phyloP scores from a whole-genome alignment of 2,113 vertebrate genomes.

The Paramormyrops kingsleyae region DNA sequence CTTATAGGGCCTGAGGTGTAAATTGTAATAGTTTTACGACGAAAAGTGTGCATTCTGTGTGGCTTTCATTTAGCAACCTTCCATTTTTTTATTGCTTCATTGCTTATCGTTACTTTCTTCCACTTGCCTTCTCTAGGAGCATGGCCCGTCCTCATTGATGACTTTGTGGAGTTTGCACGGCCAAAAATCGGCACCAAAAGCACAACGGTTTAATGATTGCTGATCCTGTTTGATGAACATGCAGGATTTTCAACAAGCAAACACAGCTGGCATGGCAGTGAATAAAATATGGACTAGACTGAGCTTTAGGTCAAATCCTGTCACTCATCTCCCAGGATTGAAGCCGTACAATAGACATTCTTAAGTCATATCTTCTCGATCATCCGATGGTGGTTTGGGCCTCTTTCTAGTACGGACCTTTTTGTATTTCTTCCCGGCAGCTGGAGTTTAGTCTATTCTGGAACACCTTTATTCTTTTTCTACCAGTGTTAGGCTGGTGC shows the following conservation, averaged over 20 bases:
- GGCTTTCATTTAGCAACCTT: background rate
- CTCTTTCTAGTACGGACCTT: slow-evolving; percentile 48
- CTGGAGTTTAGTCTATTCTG: slow-evolving; percentile 41
- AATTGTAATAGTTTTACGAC: background rate
- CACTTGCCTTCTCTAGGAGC: slow-evolving; percentile 51
- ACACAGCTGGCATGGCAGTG: slow-evolving; percentile 29
- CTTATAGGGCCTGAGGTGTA: background rate
- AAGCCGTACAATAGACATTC: slow-evolving; percentile 63
- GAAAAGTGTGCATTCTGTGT: background rate
- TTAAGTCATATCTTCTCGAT: slow-evolving; percentile 52
- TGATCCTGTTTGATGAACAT: slow-evolving; percentile 68
- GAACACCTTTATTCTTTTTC: slow-evolving; percentile 19
- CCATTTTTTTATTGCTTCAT: background rate
- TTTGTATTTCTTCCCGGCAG: slow-evolving; percentile 42
- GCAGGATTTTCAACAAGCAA: slow-evolving; percentile 53
- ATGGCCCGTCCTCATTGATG: slow-evolving; percentile 81
- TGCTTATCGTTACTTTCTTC: background rate
- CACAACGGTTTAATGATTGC: slow-evolving; percentile 77
- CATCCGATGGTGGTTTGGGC: slow-evolving; percentile 52
- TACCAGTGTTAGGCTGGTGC: slow-evolving; percentile 21
- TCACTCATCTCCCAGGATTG: slow-evolving; percentile 67
- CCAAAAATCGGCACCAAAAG: slow-evolving; percentile 84
- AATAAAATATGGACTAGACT: slow-evolving; percentile 38
- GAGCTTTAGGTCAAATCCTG: slow-evolving; percentile 57
- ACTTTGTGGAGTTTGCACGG: slow-evolving; percentile 87